Evolutionary conservation across 2,888 invertebrate species (phyloP).

Genomic region (Serripes groenlandicus): DNA sequence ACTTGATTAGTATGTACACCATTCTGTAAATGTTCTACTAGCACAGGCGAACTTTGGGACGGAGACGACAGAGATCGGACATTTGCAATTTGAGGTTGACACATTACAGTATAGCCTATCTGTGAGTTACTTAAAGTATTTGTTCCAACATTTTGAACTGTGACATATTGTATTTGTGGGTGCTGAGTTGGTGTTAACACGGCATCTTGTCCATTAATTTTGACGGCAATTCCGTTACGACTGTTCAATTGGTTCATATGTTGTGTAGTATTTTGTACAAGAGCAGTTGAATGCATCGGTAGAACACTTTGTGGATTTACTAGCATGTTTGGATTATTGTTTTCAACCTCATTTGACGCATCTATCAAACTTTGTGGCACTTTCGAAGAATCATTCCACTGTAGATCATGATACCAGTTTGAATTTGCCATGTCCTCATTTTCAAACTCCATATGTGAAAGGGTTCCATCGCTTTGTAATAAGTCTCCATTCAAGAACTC

Average conservation of each 20-base stretch:
- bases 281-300: slow-evolving; percentile 89
- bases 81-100: slow-evolving; percentile 57
- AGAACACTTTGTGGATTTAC: slow-evolving; percentile 97
- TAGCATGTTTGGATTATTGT: slow-evolving; percentile 88
- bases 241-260: slow-evolving; percentile 58
- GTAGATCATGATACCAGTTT: slow-evolving; percentile 73
- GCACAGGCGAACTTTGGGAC: slow-evolving; percentile 76
- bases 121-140: slow-evolving; percentile 53
- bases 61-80: slow-evolving; percentile 62
- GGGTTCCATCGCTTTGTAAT: slow-evolving; percentile 23
- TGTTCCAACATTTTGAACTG: slow-evolving; percentile 59
- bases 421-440: slow-evolving; percentile 57
- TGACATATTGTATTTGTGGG: slow-evolving; percentile 68
- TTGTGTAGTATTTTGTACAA: slow-evolving; percentile 44
- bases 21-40: slow-evolving; percentile 76
- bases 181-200: slow-evolving; percentile 64
- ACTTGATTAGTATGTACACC: slow-evolving; percentile 48
- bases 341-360: slow-evolving; percentile 75
- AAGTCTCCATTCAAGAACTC: slow-evolving; percentile 67
- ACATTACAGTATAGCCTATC: slow-evolving; percentile 60
- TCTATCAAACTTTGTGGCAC: slow-evolving; percentile 73
- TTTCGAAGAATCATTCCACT: slow-evolving; percentile 75
- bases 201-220: slow-evolving; percentile 68
- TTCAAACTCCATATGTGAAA: slow-evolving; percentile 34
- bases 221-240: slow-evolving; percentile 63